Conservation (phyloP, 2,888 invertebrate species). For the Stictocephala bisonia region DNA sequence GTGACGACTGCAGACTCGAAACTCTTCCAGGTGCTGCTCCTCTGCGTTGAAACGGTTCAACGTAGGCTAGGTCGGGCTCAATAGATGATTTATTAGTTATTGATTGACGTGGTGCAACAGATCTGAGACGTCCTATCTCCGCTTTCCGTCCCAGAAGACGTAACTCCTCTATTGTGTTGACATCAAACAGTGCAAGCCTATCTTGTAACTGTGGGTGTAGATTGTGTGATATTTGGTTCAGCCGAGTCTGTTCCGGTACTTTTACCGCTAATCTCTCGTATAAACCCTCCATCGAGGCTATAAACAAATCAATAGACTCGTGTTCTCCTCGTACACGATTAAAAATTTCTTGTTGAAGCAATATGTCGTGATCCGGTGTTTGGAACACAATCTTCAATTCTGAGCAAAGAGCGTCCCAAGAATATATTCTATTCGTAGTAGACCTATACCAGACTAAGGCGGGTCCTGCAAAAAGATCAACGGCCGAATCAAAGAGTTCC, state of each 20-base stretch:
- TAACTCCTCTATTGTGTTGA: neutral
- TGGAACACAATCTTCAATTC: conserved; percentile 10
- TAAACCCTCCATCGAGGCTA: conserved; percentile 1
- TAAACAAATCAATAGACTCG: neutral
- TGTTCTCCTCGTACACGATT: conserved; percentile 1
- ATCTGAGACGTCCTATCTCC: neutral
- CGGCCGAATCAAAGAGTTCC: conserved; percentile 52
- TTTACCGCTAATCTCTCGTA: neutral
- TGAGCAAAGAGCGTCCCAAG: conserved; percentile 13
- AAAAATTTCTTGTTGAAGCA: neutral
- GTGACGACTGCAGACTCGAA: neutral
- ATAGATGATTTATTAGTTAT: neutral
- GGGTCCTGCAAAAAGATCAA: conserved; percentile 54
- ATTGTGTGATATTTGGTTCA: neutral
- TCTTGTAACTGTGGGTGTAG: conserved; percentile 11
- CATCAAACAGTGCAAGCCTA: neutral
- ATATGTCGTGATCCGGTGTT: neutral
- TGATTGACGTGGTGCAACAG: neutral
- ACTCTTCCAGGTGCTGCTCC: neutral
- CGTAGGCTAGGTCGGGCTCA: neutral
- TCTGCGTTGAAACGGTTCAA: neutral
- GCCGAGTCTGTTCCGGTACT: neutral
- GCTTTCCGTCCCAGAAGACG: neutral
- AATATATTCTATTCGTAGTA: neutral
- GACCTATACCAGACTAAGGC: conserved; percentile 61